phyloP scores from a whole-genome alignment of 2,113 vertebrate genomes.

The Martes martes region DNA sequence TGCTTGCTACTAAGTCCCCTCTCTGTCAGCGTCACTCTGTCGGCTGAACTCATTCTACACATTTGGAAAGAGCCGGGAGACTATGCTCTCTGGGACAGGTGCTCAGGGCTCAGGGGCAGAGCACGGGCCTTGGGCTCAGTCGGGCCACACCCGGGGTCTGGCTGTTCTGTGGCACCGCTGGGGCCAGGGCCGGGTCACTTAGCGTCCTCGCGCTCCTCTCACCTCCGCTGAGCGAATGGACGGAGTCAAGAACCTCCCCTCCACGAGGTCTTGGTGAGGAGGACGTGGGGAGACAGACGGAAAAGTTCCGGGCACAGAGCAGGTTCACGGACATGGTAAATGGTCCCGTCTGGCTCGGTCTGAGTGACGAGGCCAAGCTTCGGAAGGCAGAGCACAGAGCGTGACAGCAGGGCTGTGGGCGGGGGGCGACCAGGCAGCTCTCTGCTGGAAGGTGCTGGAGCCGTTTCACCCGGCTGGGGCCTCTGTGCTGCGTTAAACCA shows the following conservation, averaged over 20 bases:
- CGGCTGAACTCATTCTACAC: not conserved
- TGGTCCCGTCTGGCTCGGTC: not conserved
- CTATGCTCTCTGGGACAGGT: not conserved
- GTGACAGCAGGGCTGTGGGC: accelerated
- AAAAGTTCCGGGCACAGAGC: no score
- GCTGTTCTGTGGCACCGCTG: not conserved
- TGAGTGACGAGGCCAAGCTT: not conserved
- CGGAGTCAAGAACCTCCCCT: not conserved
- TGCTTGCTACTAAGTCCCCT: not conserved
- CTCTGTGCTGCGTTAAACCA: accelerated
- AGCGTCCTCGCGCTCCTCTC: accelerated
- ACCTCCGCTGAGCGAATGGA: not conserved
- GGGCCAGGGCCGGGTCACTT: not conserved
- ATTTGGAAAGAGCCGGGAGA: not conserved
- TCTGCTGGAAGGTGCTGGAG: accelerated
- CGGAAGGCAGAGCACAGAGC: not conserved
- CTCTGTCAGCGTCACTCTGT: no score
- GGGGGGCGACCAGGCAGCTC: accelerated
- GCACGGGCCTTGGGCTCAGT: not conserved
- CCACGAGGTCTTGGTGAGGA: not conserved
- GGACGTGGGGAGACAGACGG: accelerated
- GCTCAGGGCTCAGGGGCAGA: not conserved
- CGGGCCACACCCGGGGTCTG: no score
- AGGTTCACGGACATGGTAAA: accelerated
- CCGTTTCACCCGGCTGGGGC: accelerated